phyloP scores from a whole-genome alignment of 2,113 vertebrate species.

The Ploceus nigricollis region DNA sequence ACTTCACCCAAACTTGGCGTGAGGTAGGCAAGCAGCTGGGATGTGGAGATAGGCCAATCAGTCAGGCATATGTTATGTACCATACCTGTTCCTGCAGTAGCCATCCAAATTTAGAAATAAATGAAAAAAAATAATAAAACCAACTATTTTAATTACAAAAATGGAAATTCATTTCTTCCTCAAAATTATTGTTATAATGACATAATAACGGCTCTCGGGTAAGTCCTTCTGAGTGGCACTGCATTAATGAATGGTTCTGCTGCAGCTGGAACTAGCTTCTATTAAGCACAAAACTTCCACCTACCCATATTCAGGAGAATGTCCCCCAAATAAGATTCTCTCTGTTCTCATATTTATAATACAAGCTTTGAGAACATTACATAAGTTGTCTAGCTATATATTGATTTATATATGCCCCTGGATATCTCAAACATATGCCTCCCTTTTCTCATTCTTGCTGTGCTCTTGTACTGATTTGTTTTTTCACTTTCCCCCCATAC shows the following conservation, averaged over 20 bases:
- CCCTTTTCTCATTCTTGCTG: neutral
- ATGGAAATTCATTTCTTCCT: neutral
- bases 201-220: neutral
- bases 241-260: neutral
- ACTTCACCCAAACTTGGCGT: neutral
- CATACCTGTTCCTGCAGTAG: neutral
- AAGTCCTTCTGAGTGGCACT: neutral
- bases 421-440: neutral
- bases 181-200: neutral
- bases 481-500: neutral
- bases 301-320: neutral
- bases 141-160: neutral
- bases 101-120: neutral
- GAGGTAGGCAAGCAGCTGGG: neutral
- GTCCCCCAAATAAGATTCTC: neutral
- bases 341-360: neutral
- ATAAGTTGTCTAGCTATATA: neutral
- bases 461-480: neutral
- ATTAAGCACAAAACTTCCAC: neutral
- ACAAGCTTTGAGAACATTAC: neutral
- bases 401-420: neutral
- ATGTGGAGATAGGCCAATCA: neutral
- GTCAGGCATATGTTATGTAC: neutral
- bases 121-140: neutral
- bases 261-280: neutral